Percentiles rank a stretch among this genome's conserved stretches.
These are phyloP conservation scores for Spodoptera littoralis DNA, from an alignment of 2,888 invertebrate genomes.

Conservation along the genomic window DNA sequence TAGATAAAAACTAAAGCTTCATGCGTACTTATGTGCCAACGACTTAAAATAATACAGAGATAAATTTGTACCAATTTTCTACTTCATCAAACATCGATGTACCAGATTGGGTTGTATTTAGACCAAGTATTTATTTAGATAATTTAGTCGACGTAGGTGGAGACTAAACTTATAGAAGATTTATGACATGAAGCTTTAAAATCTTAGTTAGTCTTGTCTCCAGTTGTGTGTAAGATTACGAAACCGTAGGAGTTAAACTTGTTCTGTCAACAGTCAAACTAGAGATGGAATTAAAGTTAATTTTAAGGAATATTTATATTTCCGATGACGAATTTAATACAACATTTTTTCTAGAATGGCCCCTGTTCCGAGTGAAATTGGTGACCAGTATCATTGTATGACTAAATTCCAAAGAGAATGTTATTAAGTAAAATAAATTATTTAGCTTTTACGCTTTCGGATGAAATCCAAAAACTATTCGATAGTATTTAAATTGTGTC, in stretches of 20 bases:
- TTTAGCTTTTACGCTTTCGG: conserved; percentile 42
- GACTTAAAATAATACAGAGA: conserved; percentile 16
- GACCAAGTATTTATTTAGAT: conserved; percentile 80
- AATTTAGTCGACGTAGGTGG: conserved; percentile 66
- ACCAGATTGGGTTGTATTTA: conserved; percentile 77
- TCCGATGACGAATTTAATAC: conserved; percentile 63
- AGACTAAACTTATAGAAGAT: conserved; percentile 53
- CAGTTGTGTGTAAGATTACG: conserved; percentile 53
- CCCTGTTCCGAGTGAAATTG: conserved; percentile 44
- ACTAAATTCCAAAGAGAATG: conserved; percentile 44
- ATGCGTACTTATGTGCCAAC: conserved; percentile 34
- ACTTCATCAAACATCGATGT: conserved; percentile 59
- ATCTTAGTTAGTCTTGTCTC: conserved; percentile 57
- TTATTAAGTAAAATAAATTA: conserved; percentile 18
- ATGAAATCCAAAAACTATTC: conserved; percentile 57
- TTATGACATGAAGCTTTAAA: conserved; percentile 66
- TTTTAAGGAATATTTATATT: conserved; percentile 52
- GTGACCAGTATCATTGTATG: conserved; percentile 9
- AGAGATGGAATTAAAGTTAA: conserved; percentile 63
- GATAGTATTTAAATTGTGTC: conserved; percentile 51
- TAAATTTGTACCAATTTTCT: conserved; percentile 21
- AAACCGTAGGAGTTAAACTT: conserved; percentile 41
- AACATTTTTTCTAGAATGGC: conserved; percentile 51
- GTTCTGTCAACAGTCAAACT: conserved; percentile 76
- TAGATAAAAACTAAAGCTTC: conserved; percentile 22